Evolutionary conservation across 2,888 invertebrate species (phyloP).

Genomic region (Cerceris ruficornis): DNA sequence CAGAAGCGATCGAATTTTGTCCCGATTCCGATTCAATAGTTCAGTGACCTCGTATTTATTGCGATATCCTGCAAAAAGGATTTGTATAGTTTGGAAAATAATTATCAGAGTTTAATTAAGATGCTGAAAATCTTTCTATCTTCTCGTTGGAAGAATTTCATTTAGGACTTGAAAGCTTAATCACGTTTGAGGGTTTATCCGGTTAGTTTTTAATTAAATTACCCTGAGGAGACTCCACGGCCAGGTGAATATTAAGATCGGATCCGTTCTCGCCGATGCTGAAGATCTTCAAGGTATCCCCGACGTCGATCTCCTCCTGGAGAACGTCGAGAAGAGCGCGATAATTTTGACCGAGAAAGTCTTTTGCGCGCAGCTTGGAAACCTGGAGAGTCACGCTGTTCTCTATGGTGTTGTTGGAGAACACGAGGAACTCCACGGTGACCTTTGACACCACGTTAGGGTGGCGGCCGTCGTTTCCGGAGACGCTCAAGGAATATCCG

Average conservation of each 20-base stretch:
- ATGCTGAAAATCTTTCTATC: too few relatives aligned
- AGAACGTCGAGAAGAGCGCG: slow-evolving; percentile 88
- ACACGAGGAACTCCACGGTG: slow-evolving; percentile 90
- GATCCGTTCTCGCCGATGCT: slow-evolving; percentile 87
- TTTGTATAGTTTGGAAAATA: background rate
- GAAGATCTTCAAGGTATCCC: slow-evolving; percentile 87
- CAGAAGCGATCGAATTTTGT: slow-evolving; percentile 85
- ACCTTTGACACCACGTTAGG: slow-evolving; percentile 93
- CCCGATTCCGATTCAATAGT: slow-evolving; percentile 86
- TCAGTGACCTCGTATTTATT: slow-evolving; percentile 86
- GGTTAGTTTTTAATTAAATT: slow-evolving; percentile 12
- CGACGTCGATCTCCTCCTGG: slow-evolving; percentile 86
- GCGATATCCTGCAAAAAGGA: slow-evolving; percentile 82
- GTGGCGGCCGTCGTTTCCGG: slow-evolving; percentile 95
- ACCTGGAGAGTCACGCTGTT: slow-evolving; percentile 91
- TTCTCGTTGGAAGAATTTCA: background rate
- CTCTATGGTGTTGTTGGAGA: slow-evolving; percentile 91
- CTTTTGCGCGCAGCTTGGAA: slow-evolving; percentile 87
- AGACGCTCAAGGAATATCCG: slow-evolving; percentile 90
- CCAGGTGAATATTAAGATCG: slow-evolving; percentile 88
- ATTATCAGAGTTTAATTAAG: too few relatives aligned
- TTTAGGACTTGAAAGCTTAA: background rate
- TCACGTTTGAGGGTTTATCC: background rate
- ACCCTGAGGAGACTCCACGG: slow-evolving; percentile 84
- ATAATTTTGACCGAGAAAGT: slow-evolving; percentile 91